These are phyloP conservation scores for Bradypodion pumilum DNA, from an alignment of 2,797 vertebrate species.

Conservation along the genomic window DNA sequence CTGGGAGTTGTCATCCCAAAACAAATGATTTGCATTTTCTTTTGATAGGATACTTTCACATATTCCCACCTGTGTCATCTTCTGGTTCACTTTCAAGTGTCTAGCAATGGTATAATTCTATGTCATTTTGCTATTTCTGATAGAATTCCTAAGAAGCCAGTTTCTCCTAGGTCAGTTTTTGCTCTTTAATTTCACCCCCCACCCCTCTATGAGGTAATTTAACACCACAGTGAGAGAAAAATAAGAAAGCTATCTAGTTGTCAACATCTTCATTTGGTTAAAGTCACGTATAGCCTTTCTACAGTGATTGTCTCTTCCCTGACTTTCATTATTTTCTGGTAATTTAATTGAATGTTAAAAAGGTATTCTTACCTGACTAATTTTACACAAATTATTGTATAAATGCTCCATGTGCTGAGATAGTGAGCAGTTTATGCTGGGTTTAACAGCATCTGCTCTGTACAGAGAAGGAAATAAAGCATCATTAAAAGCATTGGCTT, in stretches of 20 bases:
- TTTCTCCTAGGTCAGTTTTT: no score
- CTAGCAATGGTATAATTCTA: no score
- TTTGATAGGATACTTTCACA: no score
- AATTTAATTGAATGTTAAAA: neutral
- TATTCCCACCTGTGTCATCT: no score
- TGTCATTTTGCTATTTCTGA: no score
- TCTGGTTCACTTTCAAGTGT: no score
- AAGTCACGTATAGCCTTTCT: neutral
- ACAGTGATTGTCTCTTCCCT: neutral
- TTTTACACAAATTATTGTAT: neutral
- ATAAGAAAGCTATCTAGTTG: neutral
- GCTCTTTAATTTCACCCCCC: no score
- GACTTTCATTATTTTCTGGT: neutral
- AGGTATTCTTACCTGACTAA: conserved; percentile 7
- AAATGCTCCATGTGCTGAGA: conserved; percentile 27
- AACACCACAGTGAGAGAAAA: neutral
- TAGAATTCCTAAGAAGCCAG: no score
- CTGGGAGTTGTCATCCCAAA: no score
- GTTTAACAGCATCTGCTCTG: conserved; percentile 29
- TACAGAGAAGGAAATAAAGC: conserved; percentile 36
- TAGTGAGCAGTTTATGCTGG: conserved; percentile 32
- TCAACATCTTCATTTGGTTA: neutral
- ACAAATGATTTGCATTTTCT: no score
- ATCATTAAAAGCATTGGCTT: conserved; percentile 19
- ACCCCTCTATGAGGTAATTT: neutral